Conservation (phyloP, 2,113 vertebrate species). For the Stegostoma tigrinum region DNA sequence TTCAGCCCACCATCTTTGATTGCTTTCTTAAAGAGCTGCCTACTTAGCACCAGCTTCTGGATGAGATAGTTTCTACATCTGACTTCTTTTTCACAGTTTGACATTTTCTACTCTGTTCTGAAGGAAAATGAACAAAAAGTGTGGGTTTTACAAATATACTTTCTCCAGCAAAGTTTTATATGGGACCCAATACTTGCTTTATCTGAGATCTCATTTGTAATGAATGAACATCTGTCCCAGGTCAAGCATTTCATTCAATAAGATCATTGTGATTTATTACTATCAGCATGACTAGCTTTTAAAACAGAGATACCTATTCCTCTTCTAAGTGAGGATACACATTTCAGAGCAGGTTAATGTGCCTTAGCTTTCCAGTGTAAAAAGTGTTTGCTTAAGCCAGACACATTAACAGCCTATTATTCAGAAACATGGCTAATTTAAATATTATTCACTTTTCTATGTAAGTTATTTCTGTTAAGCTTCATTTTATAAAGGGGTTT, state of each 20-base stretch:
- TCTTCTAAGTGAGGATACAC: neutral
- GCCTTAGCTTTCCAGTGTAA: neutral
- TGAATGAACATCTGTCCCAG: neutral
- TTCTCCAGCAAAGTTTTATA: neutral
- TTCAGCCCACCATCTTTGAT: neutral
- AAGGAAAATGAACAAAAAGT: neutral
- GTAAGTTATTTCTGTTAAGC: neutral
- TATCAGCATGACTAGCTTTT: neutral
- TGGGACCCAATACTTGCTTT: neutral
- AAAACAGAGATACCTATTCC: neutral
- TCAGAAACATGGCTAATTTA: constrained; percentile 7
- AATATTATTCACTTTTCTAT: constrained; percentile 20
- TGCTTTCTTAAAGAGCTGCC: neutral
- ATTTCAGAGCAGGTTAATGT: constrained; percentile 11
- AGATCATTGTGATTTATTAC: constrained; percentile 27
- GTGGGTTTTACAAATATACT: neutral
- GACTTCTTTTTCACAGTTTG: neutral
- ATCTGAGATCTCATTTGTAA: neutral
- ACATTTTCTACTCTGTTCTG: neutral
- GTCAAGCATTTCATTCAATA: neutral
- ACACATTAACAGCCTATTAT: neutral
- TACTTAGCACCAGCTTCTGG: neutral
- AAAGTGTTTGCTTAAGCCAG: neutral
- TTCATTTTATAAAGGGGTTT: neutral
- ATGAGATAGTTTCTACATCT: neutral